These are phyloP conservation scores for Plecturocebus donacophilus DNA, from an alignment of 2,113 vertebrate species.

Conservation along the genomic window DNA sequence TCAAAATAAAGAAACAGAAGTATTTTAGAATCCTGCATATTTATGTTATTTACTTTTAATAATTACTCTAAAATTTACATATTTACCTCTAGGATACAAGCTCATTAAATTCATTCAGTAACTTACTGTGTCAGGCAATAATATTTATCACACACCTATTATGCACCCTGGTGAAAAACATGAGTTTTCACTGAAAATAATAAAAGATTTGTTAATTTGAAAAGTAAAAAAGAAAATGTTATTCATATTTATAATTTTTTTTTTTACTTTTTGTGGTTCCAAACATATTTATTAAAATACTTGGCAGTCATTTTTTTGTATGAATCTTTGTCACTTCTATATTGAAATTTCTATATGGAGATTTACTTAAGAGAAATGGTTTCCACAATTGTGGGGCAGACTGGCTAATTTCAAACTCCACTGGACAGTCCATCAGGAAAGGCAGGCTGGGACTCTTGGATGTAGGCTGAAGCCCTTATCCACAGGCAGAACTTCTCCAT, in stretches of 20 bases:
- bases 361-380: background rate
- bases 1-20: too few species aligned
- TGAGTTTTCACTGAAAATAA: background rate
- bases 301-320: background rate
- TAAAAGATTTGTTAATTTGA: background rate
- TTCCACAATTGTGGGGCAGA: background rate
- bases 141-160: background rate
- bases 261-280: background rate
- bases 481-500: background rate
- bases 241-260: background rate
- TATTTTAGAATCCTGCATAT: background rate
- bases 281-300: background rate
- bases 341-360: background rate
- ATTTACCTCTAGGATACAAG: background rate
- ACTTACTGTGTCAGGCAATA: background rate
- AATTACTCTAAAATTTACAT: background rate
- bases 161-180: background rate
- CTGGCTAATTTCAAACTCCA: background rate
- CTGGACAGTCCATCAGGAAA: background rate
- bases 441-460: too few species aligned
- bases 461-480: background rate
- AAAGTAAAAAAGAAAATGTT: background rate
- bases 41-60: background rate
- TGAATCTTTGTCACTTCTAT: background rate
- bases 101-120: background rate